These are phyloP conservation scores for Chesias legatella DNA, from an alignment of 2,888 invertebrate genomes.

Conservation along the genomic window DNA sequence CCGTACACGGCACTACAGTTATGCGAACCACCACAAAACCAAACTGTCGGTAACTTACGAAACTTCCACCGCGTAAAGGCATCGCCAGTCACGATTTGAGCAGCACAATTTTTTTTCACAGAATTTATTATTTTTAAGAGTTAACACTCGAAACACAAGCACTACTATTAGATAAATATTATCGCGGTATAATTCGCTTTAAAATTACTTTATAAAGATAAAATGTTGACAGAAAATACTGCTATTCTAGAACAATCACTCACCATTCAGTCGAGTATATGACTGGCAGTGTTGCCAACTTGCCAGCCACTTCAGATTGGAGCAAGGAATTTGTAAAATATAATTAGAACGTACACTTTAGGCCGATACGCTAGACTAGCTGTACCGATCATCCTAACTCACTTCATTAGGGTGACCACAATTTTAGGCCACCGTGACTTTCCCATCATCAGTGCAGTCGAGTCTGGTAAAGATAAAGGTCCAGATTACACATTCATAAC, in stretches of 20 bases:
- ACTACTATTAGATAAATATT: background rate
- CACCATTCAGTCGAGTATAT: background rate
- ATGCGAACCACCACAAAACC: slow-evolving; percentile 29
- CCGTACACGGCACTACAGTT: slow-evolving; percentile 38
- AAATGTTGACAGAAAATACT: slow-evolving; percentile 38
- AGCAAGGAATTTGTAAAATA: too few species aligned
- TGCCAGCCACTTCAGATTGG: background rate
- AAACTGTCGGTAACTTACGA: slow-evolving; percentile 57
- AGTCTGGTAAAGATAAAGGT: too few species aligned
- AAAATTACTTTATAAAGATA: slow-evolving; percentile 29
- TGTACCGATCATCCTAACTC: too few species aligned
- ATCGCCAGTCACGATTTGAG: slow-evolving; percentile 64
- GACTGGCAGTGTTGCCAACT: background rate
- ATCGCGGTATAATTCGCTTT: background rate
- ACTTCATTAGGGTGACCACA: too few species aligned
- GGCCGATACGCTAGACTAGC: too few species aligned
- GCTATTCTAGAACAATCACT: slow-evolving; percentile 63
- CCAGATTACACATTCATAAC: too few species aligned
- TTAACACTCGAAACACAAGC: slow-evolving; percentile 1
- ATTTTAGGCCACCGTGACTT: too few species aligned
- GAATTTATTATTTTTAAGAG: background rate
- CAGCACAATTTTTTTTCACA: slow-evolving; percentile 10
- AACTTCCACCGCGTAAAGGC: slow-evolving; percentile 69
- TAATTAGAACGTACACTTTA: too few species aligned
- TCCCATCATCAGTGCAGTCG: too few species aligned